Evolutionary conservation across 2,797 vertebrate genomes (phyloP), one percentile per base, ranked within the genome.

Genomic region (Eidolon dupreanum): DNA sequence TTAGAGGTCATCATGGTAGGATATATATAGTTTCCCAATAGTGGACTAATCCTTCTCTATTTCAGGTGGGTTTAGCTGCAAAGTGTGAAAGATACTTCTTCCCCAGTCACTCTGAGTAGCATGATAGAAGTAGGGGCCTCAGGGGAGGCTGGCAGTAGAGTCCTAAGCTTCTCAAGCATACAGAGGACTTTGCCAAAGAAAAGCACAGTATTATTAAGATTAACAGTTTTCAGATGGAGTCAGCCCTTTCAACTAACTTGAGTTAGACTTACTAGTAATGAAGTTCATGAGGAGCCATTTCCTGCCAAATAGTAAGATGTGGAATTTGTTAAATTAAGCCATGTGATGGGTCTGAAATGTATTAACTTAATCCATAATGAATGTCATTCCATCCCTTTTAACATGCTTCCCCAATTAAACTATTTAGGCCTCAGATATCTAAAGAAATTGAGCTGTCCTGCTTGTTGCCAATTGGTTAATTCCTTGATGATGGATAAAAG

Each of bases 401-500:
- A 98, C 98, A 98, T 93, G 92, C 97, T 98, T 98, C 97, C 96
- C 98, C 98, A 98, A 98, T 98, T 98, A 98, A 98, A 97, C 98
- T 98, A 94, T 98, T 98, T 97, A 98, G 98, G 93, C 97, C 98
- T 98, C 98, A 98, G 98, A 98, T 98, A 98, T 98, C 98, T 98
- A 98, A 98, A 97, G 97, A 97, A 98, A 98, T 98, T 97, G 97
- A 98, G 98, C 98, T 98, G 98, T 98, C 98, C 98, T 95, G 90
- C 96, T 98, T 97, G 98, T 98, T 98, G 98, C 98, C 98, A 98
- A 98, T 98, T 98, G 98, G 98, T 98, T 98, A 99, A 98, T 98
- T 99, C 98, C 98, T 98, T 98, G 98, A 98, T 98, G 98, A 98
- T 98, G 98, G 98, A 98, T 98, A 98, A 98, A 98, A 99, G 98